Evolutionary conservation across 2,797 vertebrate species (phyloP).

Genomic region (Lindbergichthys nudifrons): DNA sequence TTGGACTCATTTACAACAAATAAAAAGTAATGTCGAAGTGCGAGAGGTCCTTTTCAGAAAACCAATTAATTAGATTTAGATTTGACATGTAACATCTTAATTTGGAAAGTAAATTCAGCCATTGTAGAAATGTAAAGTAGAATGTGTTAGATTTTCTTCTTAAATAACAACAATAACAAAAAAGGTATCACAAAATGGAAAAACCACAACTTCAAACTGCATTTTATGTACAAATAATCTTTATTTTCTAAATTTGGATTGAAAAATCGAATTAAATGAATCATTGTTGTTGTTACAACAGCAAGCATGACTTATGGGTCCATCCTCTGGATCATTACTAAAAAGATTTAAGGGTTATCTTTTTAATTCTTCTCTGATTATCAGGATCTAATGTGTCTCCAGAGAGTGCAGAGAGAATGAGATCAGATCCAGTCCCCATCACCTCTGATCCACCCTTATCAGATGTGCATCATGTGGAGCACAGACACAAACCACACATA

Average conservation of each 20-base stretch:
- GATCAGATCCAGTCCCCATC: slow-evolving; percentile 51
- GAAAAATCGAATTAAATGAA: slow-evolving; percentile 11
- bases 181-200: not conserved
- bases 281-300: slow-evolving; percentile 18
- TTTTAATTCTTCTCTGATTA: slow-evolving; percentile 37
- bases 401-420: slow-evolving; percentile 40
- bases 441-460: slow-evolving; percentile 71
- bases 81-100: not conserved
- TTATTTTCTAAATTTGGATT: slow-evolving; percentile 13
- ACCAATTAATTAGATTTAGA: not conserved
- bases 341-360: slow-evolving; percentile 36
- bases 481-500: slow-evolving; percentile 74
- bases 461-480: slow-evolving; percentile 72
- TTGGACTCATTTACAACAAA: not conserved
- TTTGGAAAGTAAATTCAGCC: slow-evolving; percentile 1
- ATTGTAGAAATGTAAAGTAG: not conserved
- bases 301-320: slow-evolving; percentile 28
- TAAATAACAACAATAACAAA: not conserved
- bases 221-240: slow-evolving; percentile 8
- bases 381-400: slow-evolving; percentile 43
- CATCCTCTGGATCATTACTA: slow-evolving; percentile 1
- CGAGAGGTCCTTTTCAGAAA: not conserved
- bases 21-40: not conserved
- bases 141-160: not conserved
- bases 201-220: not conserved